A percentile compares a stretch with the other conserved stretches of the same genome.
These are phyloP conservation scores for Acronicta leporina DNA, from an alignment of 2,888 invertebrate genomes.

Conservation along the genomic window DNA sequence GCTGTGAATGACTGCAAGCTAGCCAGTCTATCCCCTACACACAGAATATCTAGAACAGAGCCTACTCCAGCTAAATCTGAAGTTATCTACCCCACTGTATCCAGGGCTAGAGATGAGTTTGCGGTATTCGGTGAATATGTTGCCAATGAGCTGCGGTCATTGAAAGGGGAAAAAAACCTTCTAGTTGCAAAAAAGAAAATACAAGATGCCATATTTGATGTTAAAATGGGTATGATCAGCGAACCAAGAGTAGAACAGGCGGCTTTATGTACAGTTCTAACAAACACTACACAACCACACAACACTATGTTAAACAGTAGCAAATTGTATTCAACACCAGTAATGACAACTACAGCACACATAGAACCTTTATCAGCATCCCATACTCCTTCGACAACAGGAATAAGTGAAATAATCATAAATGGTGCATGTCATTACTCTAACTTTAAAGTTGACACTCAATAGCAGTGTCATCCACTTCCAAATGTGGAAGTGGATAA, in stretches of 20 bases:
- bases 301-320: constrained; percentile 68
- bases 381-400: constrained; percentile 73
- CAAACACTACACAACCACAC: constrained; percentile 62
- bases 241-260: constrained; percentile 71
- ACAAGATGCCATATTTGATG: constrained; percentile 90
- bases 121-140: constrained; percentile 90
- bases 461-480: constrained; percentile 84
- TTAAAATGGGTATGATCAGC: constrained; percentile 88
- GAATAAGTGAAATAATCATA: constrained; percentile 82
- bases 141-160: constrained; percentile 89
- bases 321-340: constrained; percentile 74
- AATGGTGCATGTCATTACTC: constrained; percentile 81
- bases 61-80: constrained; percentile 65
- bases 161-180: constrained; percentile 88
- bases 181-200: constrained; percentile 90
- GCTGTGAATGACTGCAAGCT: constrained; percentile 70
- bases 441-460: constrained; percentile 82
- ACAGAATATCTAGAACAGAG: constrained; percentile 72
- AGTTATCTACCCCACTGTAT: constrained; percentile 56
- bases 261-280: constrained; percentile 69
- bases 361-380: constrained; percentile 73
- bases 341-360: constrained; percentile 72
- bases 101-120: constrained; percentile 84
- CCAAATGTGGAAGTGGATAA: constrained; percentile 78
- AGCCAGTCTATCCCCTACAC: constrained; percentile 67